These are phyloP conservation scores for Holacanthus passer DNA, from an alignment of 2,113 vertebrate genomes.

Conservation along the genomic window DNA sequence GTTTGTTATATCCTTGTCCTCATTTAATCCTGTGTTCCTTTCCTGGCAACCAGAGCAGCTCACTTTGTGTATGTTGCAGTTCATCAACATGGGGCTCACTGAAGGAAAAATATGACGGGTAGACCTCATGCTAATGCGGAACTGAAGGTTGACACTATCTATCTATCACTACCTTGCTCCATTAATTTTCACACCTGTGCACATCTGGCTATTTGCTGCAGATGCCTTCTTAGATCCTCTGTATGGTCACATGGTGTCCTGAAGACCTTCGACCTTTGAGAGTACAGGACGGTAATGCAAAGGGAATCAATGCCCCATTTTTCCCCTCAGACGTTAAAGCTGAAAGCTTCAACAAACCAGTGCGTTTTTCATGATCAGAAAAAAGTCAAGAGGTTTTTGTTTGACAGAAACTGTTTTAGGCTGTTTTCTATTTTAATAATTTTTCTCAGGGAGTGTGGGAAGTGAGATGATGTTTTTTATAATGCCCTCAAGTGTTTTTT, in stretches of 20 bases:
- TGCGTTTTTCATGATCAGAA: neutral
- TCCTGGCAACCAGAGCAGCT: neutral
- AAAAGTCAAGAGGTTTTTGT: constrained; percentile 36
- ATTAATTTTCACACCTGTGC: neutral
- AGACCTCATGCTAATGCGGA: neutral
- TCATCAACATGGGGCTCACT: neutral
- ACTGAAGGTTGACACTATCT: neutral
- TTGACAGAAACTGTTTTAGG: constrained; percentile 41
- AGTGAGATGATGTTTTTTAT: constrained; percentile 58
- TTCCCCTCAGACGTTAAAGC: neutral
- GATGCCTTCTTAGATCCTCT: neutral
- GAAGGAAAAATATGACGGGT: neutral
- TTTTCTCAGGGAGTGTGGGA: constrained; percentile 57
- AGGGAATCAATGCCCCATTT: neutral
- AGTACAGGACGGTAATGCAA: neutral
- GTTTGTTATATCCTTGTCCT: neutral
- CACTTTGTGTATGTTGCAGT: neutral
- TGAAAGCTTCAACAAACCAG: constrained; percentile 1
- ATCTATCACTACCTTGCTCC: neutral
- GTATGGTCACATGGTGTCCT: neutral
- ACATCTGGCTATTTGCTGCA: neutral
- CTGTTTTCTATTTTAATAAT: constrained; percentile 68
- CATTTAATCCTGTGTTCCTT: neutral
- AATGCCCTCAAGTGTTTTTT: constrained; percentile 50
- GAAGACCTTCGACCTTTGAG: neutral